Conservation (phyloP, 2,113 vertebrate species). For the Sturnira hondurensis region DNA sequence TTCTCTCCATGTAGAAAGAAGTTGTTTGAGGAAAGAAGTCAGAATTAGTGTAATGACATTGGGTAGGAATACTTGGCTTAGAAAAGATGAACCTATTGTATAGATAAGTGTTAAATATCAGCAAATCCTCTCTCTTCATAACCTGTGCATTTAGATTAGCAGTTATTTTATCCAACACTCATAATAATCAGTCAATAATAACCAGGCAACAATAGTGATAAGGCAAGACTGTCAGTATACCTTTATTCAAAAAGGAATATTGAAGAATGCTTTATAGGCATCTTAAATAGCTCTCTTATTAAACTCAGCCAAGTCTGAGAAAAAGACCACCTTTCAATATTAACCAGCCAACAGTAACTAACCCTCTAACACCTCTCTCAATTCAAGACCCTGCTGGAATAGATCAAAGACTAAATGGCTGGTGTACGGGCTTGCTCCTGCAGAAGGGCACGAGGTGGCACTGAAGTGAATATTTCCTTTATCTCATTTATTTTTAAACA, state of each 20-base stretch:
- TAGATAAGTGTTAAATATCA: background rate
- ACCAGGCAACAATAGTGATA: background rate
- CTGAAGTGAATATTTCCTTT: background rate
- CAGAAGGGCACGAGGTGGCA: background rate
- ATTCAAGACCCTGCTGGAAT: background rate
- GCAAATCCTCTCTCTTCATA: background rate
- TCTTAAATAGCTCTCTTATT: background rate
- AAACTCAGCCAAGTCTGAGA: background rate
- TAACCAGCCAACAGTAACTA: background rate
- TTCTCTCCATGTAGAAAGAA: background rate
- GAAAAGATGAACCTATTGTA: background rate
- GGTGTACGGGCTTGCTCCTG: background rate
- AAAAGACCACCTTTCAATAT: background rate
- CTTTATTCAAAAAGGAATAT: background rate
- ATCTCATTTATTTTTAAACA: background rate
- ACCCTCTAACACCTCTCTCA: background rate
- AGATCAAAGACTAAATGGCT: background rate
- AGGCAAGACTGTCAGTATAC: background rate
- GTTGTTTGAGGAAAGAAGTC: background rate
- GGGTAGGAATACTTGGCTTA: background rate
- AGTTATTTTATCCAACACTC: background rate
- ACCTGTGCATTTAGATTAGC: background rate
- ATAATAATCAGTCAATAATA: background rate
- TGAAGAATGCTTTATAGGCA: background rate
- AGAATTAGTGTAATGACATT: background rate